These are phyloP conservation scores for Lophotriccus pileatus DNA, from an alignment of 2,797 vertebrate species.

Conservation along the genomic window DNA sequence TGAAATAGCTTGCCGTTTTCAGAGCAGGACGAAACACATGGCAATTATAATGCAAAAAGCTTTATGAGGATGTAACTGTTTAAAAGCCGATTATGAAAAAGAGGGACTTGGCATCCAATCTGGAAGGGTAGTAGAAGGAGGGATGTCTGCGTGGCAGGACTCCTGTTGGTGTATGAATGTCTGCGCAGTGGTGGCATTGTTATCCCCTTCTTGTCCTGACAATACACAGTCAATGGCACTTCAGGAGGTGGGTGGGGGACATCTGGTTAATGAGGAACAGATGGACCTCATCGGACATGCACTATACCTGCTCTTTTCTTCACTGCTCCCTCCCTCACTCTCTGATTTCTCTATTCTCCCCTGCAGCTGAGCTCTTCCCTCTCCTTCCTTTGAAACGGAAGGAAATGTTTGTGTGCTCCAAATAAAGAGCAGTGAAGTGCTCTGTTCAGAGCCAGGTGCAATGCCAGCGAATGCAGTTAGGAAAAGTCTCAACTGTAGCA, in stretches of 20 bases:
- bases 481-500: neutral
- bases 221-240: slow-evolving; percentile 60
- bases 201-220: slow-evolving; percentile 54
- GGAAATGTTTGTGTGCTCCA: neutral
- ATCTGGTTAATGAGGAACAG: slow-evolving; percentile 72
- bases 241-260: slow-evolving; percentile 69
- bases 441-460: neutral
- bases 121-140: slow-evolving; percentile 33
- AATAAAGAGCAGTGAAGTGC: neutral
- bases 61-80: slow-evolving; percentile 64
- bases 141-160: slow-evolving; percentile 58
- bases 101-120: slow-evolving; percentile 35
- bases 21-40: slow-evolving; percentile 47
- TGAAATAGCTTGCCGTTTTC: slow-evolving; percentile 46
- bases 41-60: slow-evolving; percentile 41
- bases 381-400: slow-evolving; percentile 15
- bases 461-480: neutral
- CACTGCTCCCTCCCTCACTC: neutral
- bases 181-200: slow-evolving; percentile 54
- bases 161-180: slow-evolving; percentile 58
- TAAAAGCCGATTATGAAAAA: slow-evolving; percentile 62
- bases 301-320: slow-evolving; percentile 45
- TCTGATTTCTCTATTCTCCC: slow-evolving; percentile 16
- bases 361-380: slow-evolving; percentile 30
- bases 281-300: slow-evolving; percentile 50